Evolutionary conservation across 2,113 vertebrate genomes (phyloP), one percentile per base, ranked within the genome.

Genomic region (Halcyon malimbica): DNA sequence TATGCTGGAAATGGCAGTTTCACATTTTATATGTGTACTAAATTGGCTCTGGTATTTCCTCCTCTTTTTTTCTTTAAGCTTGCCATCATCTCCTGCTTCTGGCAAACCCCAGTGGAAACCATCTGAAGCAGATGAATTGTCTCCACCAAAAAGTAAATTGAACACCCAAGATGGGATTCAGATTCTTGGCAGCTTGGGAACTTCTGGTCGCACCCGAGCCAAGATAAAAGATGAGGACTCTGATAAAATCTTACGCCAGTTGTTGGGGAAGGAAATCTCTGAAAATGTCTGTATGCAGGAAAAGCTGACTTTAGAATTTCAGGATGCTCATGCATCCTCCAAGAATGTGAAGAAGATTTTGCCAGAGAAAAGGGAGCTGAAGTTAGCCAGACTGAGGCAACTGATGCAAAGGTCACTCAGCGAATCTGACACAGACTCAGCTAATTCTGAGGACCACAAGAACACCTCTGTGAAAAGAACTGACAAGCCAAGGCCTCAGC

Each of bases 381-480:
- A 99, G 96, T 97, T 99, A 64, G 99, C 99, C 4, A 97, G 99
- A 54, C 98, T 99, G 74, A 98, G 99, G 62, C 99, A 99, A 95
- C 98, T 99, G 90, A 99, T 99, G 99, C 99, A 99, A 96, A 98
- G 99, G 57, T 99, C 99, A 0, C 98, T 99, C 65, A 99, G 99
- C 0, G 99, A 99, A 74, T 99, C 99, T 0, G 99, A 99, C 87
- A 99, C 99, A 1, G 99, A 99, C 59, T 98, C 98, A 23, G 98
- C 98, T 70, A 98, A 98, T 29, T 98, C 98, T 1, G 99, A 99
- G 84, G 99, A 99, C 23, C 98, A 98, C 56, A 99, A 99, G 94
- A 98, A 93, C 64, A 97, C 97, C 3, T 83, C 97, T 2, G 53
- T 96, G 73, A 97, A 97, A 89, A 98, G 98, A 80, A 97, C 97